A percentile compares a stretch with the other conserved stretches of the same genome.
phyloP scores from a whole-genome alignment of 2,888 invertebrate genomes.

The Pachycephus smyrnensis region DNA sequence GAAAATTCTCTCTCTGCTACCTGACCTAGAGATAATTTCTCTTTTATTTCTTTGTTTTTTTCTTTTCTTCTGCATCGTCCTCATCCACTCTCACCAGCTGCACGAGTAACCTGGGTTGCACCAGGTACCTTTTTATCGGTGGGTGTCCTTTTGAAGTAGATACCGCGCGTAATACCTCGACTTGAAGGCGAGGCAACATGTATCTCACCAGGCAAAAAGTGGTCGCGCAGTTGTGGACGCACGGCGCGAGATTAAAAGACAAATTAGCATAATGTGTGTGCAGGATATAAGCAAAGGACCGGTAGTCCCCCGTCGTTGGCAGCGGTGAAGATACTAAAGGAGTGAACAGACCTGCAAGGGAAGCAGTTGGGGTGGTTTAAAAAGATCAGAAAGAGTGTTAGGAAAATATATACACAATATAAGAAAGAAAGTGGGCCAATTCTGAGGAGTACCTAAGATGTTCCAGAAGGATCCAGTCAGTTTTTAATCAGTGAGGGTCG shows the following conservation, averaged over 20 bases:
- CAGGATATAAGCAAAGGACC: conserved; percentile 16
- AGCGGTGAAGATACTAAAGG: not conserved
- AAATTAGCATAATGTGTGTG: conserved; percentile 62
- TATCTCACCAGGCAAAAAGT: conserved; percentile 39
- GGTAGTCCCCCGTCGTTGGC: conserved; percentile 1
- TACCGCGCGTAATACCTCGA: not conserved
- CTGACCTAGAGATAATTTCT: not conserved
- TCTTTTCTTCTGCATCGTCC: not conserved
- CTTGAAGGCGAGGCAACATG: conserved; percentile 29
- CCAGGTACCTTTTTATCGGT: conserved; percentile 12
- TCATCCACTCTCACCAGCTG: not conserved
- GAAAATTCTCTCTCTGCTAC: not conserved
- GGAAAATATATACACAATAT: not conserved
- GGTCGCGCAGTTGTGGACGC: conserved; percentile 40
- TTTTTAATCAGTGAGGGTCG: not conserved
- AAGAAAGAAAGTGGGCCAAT: not conserved
- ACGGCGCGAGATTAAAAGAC: conserved; percentile 61
- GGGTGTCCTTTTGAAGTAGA: conserved; percentile 11
- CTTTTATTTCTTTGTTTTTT: not conserved
- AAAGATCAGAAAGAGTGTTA: not conserved
- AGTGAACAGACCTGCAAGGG: not conserved
- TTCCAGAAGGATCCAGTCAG: not conserved
- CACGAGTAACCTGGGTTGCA: not conserved
- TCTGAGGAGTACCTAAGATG: not conserved
- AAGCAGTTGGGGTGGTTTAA: not conserved